Evolutionary conservation across 2,888 invertebrate species (phyloP).

Genomic region (Marronus borbonicus): DNA sequence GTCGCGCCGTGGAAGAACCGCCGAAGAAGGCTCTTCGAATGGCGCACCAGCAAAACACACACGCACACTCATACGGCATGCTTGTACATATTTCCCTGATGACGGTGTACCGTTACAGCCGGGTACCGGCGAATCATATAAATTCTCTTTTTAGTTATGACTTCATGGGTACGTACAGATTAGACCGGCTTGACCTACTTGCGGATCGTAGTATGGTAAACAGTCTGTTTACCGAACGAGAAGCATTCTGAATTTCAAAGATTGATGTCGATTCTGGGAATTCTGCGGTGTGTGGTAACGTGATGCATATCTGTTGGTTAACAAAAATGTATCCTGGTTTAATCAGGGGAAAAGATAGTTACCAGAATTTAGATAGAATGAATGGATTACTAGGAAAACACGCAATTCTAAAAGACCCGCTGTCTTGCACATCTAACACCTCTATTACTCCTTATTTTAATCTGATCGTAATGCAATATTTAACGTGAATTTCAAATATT

Average conservation of each 20-base stretch:
- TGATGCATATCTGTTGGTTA: background rate
- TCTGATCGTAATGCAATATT: too few species aligned
- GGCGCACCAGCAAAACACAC: conserved; percentile 18
- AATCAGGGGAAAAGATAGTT: too few species aligned
- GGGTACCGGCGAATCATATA: conserved; percentile 37
- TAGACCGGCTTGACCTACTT: conserved; percentile 41
- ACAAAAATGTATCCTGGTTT: background rate
- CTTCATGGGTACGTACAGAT: conserved; percentile 31
- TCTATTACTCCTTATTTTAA: too few species aligned
- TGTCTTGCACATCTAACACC: too few species aligned
- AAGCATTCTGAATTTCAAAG: conserved; percentile 25
- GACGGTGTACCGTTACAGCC: conserved; percentile 38
- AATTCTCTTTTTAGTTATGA: conserved; percentile 42
- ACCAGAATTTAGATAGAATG: too few species aligned
- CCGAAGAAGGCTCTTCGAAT: conserved; percentile 7
- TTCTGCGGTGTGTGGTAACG: background rate
- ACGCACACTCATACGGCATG: background rate
- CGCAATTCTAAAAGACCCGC: too few species aligned
- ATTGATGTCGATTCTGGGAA: conserved; percentile 7
- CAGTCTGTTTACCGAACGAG: conserved; percentile 9
- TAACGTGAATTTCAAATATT: too few species aligned
- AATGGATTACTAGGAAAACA: too few species aligned
- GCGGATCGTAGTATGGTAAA: conserved; percentile 17
- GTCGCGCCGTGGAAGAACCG: conserved; percentile 10
- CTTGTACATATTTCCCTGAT: conserved; percentile 40